Evolutionary conservation across 53 echinoderm and acorn worm species (phyloP), one percentile per base, ranked within the genome.

Genomic region (Actinopyga echinites): DNA sequence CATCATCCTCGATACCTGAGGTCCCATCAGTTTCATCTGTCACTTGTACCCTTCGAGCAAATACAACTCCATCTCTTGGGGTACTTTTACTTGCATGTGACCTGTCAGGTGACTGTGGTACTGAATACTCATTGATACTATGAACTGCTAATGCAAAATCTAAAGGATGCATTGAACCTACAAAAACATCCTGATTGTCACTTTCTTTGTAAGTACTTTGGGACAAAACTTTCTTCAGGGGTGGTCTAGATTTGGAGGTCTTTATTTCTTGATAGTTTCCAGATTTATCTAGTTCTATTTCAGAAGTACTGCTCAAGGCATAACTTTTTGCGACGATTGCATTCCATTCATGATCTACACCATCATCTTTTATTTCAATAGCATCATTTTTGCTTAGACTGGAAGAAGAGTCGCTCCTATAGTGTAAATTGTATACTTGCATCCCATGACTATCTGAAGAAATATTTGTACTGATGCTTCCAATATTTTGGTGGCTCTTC

Each of bases 141-240:
- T 54, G 30, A 54, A 77, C 54, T 19, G 77, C 77, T 32, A 77
- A 10, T 54, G 77, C 77, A 77, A 77, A 77, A 28, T 77, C 77
- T 11, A 77, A 43, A 1, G 77, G 77, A 20, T 77, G 77, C 77
- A 77, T 77, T 53, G 77, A 56, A 10, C 54, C 54, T 9, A 54
- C 30, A 77, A 77, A 77, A 32, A 77, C 56, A 77, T 77, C 77
- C 19, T 62, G n/a, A 55, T 45, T 55, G 31, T 77, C 56, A 21
- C 30, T 30, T 54, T 77, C 77, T 56, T 15, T 55, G 25, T 52
- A 13, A 55, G 20, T 15, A 32, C 31, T 30, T 12, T 56, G 44
- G 29, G 77, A 77, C 8, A 30, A 15, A 28, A 49, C 3, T 77
- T 77, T 77, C 26, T 15, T 42, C 54, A 30, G 56, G 32, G 77